Percentiles rank a stretch among this genome's conserved stretches.
These are phyloP conservation scores for Zaprionus camerounensis DNA, from an alignment of 1,140 invertebrate species.

Conservation along the genomic window DNA sequence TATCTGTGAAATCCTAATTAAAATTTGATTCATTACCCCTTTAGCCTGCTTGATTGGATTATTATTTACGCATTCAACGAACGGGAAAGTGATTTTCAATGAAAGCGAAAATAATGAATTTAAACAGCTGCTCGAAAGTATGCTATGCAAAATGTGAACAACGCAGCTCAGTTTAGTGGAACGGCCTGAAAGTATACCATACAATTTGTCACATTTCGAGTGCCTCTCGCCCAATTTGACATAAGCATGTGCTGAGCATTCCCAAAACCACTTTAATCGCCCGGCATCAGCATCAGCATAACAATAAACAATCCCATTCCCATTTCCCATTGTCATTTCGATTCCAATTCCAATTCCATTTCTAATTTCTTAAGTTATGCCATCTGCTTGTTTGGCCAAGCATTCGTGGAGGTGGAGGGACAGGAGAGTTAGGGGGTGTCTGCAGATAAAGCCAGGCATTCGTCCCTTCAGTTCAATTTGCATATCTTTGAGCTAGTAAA, in stretches of 20 bases:
- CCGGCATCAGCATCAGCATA: constrained; percentile 10
- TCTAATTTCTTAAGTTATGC: constrained; percentile 20
- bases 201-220: neutral
- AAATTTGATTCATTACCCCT: neutral
- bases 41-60: neutral
- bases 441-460: constrained; percentile 1
- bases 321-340: neutral
- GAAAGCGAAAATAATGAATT: neutral
- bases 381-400: constrained; percentile 1
- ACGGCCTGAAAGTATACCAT: neutral
- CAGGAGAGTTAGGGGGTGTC: no score
- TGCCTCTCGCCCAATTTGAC: neutral
- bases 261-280: constrained; percentile 4
- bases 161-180: neutral
- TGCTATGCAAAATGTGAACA: neutral
- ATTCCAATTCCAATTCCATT: constrained; percentile 13
- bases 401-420: neutral
- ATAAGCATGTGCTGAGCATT: constrained; percentile 4
- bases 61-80: neutral
- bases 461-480: constrained; percentile 26
- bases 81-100: neutral
- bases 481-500: constrained; percentile 36
- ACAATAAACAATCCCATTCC: constrained; percentile 5
- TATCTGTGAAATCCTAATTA: neutral
- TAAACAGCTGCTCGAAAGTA: neutral